phyloP scores from a whole-genome alignment of 2,113 vertebrate genomes.

The Anseranas semipalmata region DNA sequence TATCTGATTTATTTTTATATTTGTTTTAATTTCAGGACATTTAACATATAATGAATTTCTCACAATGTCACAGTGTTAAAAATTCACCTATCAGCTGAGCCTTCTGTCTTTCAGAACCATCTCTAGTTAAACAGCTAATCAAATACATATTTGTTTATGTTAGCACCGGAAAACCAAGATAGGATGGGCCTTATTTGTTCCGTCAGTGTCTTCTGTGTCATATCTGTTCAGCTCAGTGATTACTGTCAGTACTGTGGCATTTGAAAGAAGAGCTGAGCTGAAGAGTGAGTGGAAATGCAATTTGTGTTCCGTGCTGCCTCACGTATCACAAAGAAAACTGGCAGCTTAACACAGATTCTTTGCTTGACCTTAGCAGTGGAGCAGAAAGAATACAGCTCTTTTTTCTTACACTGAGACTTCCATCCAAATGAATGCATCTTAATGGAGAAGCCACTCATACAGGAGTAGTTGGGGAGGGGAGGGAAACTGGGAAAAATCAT shows the following conservation, averaged over 20 bases:
- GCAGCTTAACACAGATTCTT: background rate
- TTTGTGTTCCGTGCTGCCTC: background rate
- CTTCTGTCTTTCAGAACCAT: background rate
- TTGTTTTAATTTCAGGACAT: background rate
- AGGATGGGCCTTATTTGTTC: background rate
- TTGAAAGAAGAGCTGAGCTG: background rate
- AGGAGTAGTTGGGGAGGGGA: background rate
- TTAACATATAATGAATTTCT: background rate
- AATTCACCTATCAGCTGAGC: background rate
- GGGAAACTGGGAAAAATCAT: background rate
- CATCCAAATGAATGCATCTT: background rate
- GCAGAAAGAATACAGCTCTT: background rate
- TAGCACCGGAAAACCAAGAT: background rate
- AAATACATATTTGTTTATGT: background rate
- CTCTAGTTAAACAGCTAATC: background rate
- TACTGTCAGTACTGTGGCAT: background rate
- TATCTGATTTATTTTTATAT: background rate
- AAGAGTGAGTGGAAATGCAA: background rate
- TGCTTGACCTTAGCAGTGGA: conserved; percentile 9
- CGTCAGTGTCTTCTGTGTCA: background rate
- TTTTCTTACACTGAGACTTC: background rate
- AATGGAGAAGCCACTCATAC: background rate
- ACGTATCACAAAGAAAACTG: background rate
- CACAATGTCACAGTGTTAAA: background rate
- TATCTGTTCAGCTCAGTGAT: conserved; percentile 23